These are phyloP conservation scores for Cerastis leucographa DNA, from an alignment of 2,888 invertebrate species.

Conservation along the genomic window DNA sequence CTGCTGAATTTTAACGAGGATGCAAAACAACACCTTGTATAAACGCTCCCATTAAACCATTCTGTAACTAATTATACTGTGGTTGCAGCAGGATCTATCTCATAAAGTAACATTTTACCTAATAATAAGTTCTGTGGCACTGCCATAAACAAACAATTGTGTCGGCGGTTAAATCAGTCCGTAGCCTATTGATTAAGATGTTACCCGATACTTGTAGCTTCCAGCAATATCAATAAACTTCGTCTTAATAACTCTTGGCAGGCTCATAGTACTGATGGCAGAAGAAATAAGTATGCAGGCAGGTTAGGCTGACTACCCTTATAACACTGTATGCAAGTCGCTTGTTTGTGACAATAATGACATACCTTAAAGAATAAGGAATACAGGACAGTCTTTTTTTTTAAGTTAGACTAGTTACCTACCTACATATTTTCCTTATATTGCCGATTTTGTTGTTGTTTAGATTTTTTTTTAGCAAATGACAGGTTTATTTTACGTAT, in stretches of 20 bases:
- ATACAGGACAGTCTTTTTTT: too few species aligned
- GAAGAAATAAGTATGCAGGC: not conserved
- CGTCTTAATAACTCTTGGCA: slow-evolving; percentile 31
- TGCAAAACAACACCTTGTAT: too few species aligned
- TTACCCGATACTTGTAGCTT: slow-evolving; percentile 46
- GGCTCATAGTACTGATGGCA: slow-evolving; percentile 22
- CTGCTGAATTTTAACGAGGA: too few species aligned
- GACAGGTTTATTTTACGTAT: too few species aligned
- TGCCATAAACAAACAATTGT: not conserved
- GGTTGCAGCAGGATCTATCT: not conserved
- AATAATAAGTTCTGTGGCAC: not conserved
- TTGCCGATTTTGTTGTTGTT: too few species aligned
- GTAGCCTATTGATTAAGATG: slow-evolving; percentile 32
- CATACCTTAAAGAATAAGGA: too few species aligned
- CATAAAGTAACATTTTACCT: not conserved
- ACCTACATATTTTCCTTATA: too few species aligned
- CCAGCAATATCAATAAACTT: slow-evolving; percentile 51
- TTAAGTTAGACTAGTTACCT: too few species aligned
- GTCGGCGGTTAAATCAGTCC: slow-evolving; percentile 6
- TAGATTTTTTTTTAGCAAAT: too few species aligned
- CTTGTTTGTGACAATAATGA: too few species aligned
- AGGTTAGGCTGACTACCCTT: not conserved
- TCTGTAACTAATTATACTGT: not conserved
- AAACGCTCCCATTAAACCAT: not conserved
- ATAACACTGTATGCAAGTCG: not conserved